These are phyloP conservation scores for Microtus richardsoni DNA, from an alignment of 2,113 vertebrate species.

Conservation along the genomic window DNA sequence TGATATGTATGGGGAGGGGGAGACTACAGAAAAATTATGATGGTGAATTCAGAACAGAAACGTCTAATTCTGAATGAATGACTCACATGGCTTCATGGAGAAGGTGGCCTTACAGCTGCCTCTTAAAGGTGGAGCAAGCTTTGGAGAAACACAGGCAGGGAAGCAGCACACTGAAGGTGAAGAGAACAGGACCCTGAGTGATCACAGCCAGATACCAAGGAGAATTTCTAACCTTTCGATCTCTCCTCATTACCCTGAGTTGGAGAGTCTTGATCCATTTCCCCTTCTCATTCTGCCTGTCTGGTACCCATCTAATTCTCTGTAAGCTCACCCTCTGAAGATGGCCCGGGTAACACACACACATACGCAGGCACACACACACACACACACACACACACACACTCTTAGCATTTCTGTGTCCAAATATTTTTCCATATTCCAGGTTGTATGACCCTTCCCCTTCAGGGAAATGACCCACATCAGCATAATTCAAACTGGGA, in stretches of 20 bases:
- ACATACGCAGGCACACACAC: neutral
- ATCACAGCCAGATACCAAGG: neutral
- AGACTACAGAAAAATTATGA: neutral
- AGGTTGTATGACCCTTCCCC: neutral
- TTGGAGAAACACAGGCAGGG: neutral
- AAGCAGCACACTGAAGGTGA: neutral
- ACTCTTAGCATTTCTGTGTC: neutral
- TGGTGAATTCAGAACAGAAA: constrained; percentile 17
- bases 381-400: neutral
- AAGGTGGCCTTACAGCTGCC: neutral
- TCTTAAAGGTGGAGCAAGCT: neutral
- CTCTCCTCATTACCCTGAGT: neutral
- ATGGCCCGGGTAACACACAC: neutral
- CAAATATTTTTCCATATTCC: neutral
- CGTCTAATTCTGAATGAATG: constrained; percentile 2
- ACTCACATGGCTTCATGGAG: neutral
- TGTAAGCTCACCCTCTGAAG: neutral
- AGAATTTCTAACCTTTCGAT: neutral
- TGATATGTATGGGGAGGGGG: neutral
- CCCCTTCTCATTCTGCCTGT: neutral
- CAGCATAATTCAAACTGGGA: neutral
- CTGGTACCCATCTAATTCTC: neutral
- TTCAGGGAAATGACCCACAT: neutral
- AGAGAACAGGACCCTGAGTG: neutral
- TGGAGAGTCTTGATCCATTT: neutral